Evolutionary conservation across 2,797 vertebrate genomes (phyloP), one percentile per base, ranked within the genome.

Genomic region (Rhynchotus rufescens): DNA sequence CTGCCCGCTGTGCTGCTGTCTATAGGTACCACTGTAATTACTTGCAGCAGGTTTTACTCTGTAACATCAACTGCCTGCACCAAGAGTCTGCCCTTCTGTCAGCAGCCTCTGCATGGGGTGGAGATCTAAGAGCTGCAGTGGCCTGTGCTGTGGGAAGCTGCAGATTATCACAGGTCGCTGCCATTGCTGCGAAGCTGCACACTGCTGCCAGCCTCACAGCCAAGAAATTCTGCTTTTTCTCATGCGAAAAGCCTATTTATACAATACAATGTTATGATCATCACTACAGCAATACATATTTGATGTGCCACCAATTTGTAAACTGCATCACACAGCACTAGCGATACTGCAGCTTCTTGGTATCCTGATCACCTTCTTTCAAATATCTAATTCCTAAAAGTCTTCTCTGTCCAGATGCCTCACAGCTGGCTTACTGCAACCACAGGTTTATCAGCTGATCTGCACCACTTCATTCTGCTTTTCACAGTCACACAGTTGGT

Each of bases 201-300:
- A n/a, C 26, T 15, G 38, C 21, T 57, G 68, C 10, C 25, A 15
- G 36, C 42, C 32, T 1, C 0, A 1, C 16, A n/a, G 25, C 17
- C 73, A 34, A 4, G 69, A 81, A 81, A 72, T 2, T 4, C 22
- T 5, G 6, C 26, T 16, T 75, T 92, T 73, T 84, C 51, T 64
- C 36, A 42, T 1, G 25, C 16, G 30, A 76, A 94, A 92, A 80
- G 25, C 30, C 13, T 57, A 71, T 84, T 65, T 10, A 64, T 7
- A 44, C 15, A 84, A 64, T 10, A 52, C 4, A 68, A 72, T 3
- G 14, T 51, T 71, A 47, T 2, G 5, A 44, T 36, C 7, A 51
- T 26, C 21, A 73, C 65, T 62, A 80, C 2, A 86, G 38, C 34
- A 84, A 78, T 15, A 15, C 13, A 25, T 30, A 11, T 19, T 86